A percentile compares a stretch with the other conserved stretches of the same genome.
Conservation (phyloP, 1,140 invertebrate genomes). For the Nylanderia fulva region DNA sequence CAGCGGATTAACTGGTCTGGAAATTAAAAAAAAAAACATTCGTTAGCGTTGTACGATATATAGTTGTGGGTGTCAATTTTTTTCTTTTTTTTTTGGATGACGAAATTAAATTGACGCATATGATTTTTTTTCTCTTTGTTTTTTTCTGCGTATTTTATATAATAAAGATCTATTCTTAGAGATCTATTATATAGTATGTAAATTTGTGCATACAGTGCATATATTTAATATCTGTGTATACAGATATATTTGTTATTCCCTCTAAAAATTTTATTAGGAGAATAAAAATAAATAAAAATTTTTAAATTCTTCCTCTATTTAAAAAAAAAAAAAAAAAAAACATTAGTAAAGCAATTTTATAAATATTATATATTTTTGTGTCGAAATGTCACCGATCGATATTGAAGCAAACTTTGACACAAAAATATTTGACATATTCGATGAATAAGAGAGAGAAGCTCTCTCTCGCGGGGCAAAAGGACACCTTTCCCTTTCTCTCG, state of each 20-base stretch:
- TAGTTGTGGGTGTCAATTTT: neutral
- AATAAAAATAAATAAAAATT: neutral
- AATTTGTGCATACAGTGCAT: no score
- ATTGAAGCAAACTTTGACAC: neutral
- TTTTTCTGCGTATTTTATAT: no score
- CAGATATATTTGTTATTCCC: neutral
- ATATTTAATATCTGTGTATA: neutral
- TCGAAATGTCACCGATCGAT: neutral
- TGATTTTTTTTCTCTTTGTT: neutral
- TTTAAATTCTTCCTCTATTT: neutral
- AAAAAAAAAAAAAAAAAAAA: no score
- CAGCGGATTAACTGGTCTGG: neutral
- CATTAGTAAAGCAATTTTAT: neutral
- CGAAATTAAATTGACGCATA: slow-evolving; percentile 7
- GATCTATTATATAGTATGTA: neutral
- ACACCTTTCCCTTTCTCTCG: neutral
- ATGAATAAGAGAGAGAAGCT: neutral
- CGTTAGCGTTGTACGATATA: neutral
- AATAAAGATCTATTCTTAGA: neutral
- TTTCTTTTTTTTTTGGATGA: neutral
- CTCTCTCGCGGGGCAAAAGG: neutral
- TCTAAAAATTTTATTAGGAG: neutral
- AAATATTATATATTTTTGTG: neutral
- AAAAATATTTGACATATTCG: neutral
- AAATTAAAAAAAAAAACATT: slow-evolving; percentile 20